Conservation (phyloP, 2,113 vertebrate genomes). For the Hemibagrus wyckioides region DNA sequence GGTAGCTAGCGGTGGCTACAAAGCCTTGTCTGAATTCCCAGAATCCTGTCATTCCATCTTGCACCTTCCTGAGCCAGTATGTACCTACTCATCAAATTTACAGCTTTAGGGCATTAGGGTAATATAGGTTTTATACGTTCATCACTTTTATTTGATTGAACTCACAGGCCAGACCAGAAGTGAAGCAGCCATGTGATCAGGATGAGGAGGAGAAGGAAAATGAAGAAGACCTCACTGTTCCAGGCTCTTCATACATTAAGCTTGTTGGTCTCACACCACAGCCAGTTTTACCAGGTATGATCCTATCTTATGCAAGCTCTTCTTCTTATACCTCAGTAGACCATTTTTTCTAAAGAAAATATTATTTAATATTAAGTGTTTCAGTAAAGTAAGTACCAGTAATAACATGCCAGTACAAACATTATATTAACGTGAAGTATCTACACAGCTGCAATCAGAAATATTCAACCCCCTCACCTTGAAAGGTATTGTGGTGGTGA, state of each 20-base stretch:
- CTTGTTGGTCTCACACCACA: slow-evolving; percentile 76
- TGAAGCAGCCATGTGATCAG: slow-evolving; percentile 53
- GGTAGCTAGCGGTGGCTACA: slow-evolving; percentile 84
- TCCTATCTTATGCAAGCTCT: not conserved
- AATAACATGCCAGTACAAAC: not conserved
- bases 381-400: not conserved
- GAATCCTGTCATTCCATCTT: slow-evolving; percentile 78
- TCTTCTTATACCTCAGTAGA: no score
- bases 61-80: slow-evolving; percentile 87
- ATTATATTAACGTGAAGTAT: no score
- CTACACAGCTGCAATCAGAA: no score
- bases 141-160: not conserved
- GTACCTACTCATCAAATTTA: not conserved
- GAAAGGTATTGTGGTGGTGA: no score
- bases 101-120: not conserved
- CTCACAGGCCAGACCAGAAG: slow-evolving; percentile 77
- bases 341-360: no score
- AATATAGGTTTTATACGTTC: not conserved
- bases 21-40: slow-evolving; percentile 82
- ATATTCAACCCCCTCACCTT: no score
- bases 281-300: slow-evolving; percentile 81
- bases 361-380: no score
- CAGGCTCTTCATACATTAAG: slow-evolving; percentile 87
- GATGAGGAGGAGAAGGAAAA: slow-evolving; percentile 70
- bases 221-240: slow-evolving; percentile 79